Percentiles rank a stretch among this genome's conserved stretches.
Evolutionary conservation across 2,113 vertebrate genomes (phyloP).

Genomic region (Oryzias melastigma): DNA sequence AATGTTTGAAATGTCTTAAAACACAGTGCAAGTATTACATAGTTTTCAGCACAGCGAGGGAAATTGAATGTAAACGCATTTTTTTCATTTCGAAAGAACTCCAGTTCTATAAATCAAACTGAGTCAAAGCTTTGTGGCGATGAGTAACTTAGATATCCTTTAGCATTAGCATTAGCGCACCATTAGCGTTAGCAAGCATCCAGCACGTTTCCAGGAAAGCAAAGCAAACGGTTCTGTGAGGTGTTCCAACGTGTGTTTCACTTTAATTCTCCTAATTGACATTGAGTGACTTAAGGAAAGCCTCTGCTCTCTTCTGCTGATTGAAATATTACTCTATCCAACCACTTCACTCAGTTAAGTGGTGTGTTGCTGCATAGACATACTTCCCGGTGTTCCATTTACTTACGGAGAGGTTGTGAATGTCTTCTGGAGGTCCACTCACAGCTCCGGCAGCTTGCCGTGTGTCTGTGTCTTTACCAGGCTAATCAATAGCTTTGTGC

Average conservation of each 20-base stretch:
- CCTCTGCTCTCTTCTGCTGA: constrained; percentile 25
- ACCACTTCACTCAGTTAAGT: constrained; percentile 61
- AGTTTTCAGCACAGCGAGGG: too few relatives aligned
- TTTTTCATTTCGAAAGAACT: too few relatives aligned
- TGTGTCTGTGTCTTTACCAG: constrained; percentile 1
- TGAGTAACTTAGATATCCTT: too few relatives aligned
- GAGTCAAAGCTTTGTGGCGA: too few relatives aligned
- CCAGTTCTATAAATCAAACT: too few relatives aligned
- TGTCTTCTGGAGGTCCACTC: constrained; percentile 25
- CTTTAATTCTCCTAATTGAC: constrained; percentile 50
- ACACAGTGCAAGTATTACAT: too few relatives aligned
- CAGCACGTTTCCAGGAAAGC: neutral
- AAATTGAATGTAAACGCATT: too few relatives aligned
- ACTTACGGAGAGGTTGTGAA: constrained; percentile 39
- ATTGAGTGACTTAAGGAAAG: constrained; percentile 32
- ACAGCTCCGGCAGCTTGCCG: constrained; percentile 17
- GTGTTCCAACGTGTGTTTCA: constrained; percentile 2
- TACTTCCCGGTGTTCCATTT: constrained; percentile 56
- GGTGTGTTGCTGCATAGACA: constrained; percentile 46
- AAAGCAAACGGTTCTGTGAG: neutral
- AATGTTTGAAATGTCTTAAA: too few relatives aligned
- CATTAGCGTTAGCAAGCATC: too few relatives aligned
- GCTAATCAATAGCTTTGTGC: constrained; percentile 43
- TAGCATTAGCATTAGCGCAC: too few relatives aligned
- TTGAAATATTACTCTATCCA: constrained; percentile 61